These are phyloP conservation scores for Silurus aristotelis DNA, from an alignment of 2,797 vertebrate species.

Conservation along the genomic window DNA sequence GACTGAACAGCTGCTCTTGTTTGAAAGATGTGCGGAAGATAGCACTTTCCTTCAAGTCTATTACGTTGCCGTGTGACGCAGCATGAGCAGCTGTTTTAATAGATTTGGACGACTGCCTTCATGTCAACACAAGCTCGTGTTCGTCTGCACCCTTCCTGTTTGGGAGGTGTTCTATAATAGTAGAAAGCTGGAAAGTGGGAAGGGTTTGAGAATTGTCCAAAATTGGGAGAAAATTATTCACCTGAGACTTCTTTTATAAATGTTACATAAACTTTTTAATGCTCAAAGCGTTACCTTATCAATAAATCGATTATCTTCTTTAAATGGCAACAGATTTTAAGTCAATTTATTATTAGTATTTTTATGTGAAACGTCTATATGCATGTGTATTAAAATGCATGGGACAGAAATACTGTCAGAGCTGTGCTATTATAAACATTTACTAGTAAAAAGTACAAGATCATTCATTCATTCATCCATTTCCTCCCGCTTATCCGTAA, in stretches of 20 bases:
- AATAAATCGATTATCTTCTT: not conserved
- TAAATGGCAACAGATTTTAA: not conserved
- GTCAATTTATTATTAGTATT: not conserved
- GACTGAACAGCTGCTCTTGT: not conserved
- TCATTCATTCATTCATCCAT: too few relatives aligned
- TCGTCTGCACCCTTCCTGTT: not conserved
- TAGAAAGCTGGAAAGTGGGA: not conserved
- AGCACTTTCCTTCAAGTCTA: not conserved
- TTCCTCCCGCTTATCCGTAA: too few relatives aligned
- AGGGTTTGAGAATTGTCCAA: not conserved
- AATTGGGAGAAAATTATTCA: not conserved
- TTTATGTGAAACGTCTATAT: not conserved
- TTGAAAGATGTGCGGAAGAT: not conserved
- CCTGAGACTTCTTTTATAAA: not conserved
- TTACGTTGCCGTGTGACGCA: not conserved
- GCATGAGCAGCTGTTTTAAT: not conserved
- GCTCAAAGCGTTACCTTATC: not conserved
- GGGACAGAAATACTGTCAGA: not conserved
- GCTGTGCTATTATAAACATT: not conserved
- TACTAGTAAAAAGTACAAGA: not conserved
- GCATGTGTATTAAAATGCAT: not conserved
- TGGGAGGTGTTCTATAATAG: not conserved
- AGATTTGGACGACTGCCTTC: not conserved
- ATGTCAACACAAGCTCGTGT: not conserved
- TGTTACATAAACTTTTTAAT: not conserved